Percentiles rank a stretch among this genome's conserved stretches.
These are phyloP conservation scores for Uloborus diversus DNA, from an alignment of 1,140 invertebrate species.

Conservation along the genomic window DNA sequence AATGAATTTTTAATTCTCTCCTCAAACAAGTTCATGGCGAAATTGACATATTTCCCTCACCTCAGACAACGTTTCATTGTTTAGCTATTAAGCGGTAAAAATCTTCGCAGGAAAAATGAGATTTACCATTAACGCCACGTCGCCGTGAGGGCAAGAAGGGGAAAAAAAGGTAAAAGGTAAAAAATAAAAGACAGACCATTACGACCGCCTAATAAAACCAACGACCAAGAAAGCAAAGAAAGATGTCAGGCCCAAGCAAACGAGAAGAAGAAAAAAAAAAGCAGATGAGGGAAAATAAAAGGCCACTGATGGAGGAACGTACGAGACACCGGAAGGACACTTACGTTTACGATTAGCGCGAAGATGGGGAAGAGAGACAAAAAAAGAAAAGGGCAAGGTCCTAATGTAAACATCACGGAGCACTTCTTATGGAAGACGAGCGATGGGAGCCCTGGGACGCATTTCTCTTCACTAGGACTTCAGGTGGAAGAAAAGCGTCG, in stretches of 20 bases:
- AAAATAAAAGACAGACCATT: conserved; percentile 8
- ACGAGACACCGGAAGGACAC: conserved; percentile 9
- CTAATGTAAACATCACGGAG: conserved; percentile 36
- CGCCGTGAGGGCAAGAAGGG: not conserved
- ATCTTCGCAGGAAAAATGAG: too few relatives aligned
- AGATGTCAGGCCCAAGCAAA: not conserved
- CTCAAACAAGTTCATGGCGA: too few relatives aligned
- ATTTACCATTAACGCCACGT: too few relatives aligned
- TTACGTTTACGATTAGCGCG: conserved; percentile 40
- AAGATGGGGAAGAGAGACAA: not conserved
- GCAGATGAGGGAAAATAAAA: too few relatives aligned
- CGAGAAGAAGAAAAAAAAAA: too few relatives aligned
- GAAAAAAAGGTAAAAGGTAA: not conserved
- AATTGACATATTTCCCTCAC: too few relatives aligned
- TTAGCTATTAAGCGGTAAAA: too few relatives aligned
- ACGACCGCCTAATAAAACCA: conserved; percentile 19
- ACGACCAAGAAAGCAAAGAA: not conserved
- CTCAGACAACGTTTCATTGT: too few relatives aligned
- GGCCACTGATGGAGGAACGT: not conserved
- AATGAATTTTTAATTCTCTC: too few relatives aligned
- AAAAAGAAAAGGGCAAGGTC: not conserved
- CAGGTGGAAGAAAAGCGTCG: not conserved
- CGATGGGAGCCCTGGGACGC: conserved; percentile 24
- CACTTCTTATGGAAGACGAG: not conserved
- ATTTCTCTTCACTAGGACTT: conserved; percentile 43